phyloP scores from a whole-genome alignment of 1,140 invertebrate species.

The Bombus haemorrhoidalis region DNA sequence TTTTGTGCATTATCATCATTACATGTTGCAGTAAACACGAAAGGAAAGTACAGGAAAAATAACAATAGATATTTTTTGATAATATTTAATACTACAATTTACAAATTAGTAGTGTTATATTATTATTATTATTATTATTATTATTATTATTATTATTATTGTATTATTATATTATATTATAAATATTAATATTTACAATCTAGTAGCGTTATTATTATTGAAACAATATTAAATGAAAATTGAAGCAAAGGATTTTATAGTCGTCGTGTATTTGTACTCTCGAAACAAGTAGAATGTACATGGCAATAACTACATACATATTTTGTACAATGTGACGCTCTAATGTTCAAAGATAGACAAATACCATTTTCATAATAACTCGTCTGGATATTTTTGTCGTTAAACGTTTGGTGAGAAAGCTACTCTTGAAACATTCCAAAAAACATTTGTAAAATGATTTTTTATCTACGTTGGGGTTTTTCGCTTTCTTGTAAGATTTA shows the following conservation, averaged over 20 bases:
- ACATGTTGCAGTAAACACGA: constrained; percentile 51
- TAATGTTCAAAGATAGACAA: constrained; percentile 44
- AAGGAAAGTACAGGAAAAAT: constrained; percentile 59
- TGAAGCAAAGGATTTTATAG: constrained; percentile 71
- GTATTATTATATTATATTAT: constrained; percentile 65
- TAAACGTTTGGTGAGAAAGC: constrained; percentile 46
- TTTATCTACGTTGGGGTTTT: constrained; percentile 43
- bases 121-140: constrained; percentile 76
- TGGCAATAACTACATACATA: constrained; percentile 45
- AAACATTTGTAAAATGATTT: constrained; percentile 40
- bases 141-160: constrained; percentile 77
- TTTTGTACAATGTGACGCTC: constrained; percentile 44
- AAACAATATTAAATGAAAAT: constrained; percentile 69
- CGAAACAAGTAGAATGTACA: constrained; percentile 49
- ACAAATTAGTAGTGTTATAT: constrained; percentile 78
- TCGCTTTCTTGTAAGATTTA: not conserved
- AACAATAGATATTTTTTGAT: constrained; percentile 78
- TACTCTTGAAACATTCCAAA: constrained; percentile 66
- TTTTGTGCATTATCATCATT: constrained; percentile 53
- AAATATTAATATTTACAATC: constrained; percentile 55
- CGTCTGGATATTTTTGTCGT: constrained; percentile 42
- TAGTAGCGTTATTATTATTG: constrained; percentile 65
- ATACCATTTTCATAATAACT: constrained; percentile 40
- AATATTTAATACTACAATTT: constrained; percentile 80
- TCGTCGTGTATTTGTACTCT: constrained; percentile 67